Evolutionary conservation across 2,113 vertebrate genomes (phyloP), one percentile per base, ranked within the genome.

Genomic region (Platycercus adscitus): DNA sequence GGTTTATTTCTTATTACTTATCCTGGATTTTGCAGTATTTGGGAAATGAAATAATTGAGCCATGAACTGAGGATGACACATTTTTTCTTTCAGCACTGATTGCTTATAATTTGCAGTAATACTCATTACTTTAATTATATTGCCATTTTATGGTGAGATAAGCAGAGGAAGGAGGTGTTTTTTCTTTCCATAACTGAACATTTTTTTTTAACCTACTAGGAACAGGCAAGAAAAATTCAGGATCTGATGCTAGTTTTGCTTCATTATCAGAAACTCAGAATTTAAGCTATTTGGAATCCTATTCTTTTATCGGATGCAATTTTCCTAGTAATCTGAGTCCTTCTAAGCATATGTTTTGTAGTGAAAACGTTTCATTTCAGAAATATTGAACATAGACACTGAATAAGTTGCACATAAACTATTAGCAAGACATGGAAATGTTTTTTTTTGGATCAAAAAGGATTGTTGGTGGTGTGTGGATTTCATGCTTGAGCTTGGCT

Each of bases 21-120:
- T 41, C 21, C 53, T 50, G 53, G 47, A 29, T 93, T 90, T 81
- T 88, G 65, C 55, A 58, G 43, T 73, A 39, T 76, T 86, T 25
- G 70, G 64, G 82, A 93, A 94, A 70, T 84, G 37, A 96, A 96
- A 92, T 93, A 81, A 91, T 90, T 50, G 44, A 95, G 25, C 44
- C 24, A 7, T 90, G 89, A 94, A 69, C 44, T 17, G 68, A 93
- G 63, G 60, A 66, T 56, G 70, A 46, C 49, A 61, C 24, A 16
- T 84, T 96, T 96, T 58, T 94, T 81, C 60, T 89, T 86, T 81
- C 72, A 43, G 64, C 41, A 29, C 68, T 94, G 68, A 88, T 93
- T 93, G 58, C 88, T 90, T 60, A 35, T 91, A 78, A 94, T 90
- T 93, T 91, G 82, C 76, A 58, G 64, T 55, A 75, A 81, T 91